These are phyloP conservation scores for Carassius auratus DNA, from an alignment of 2,113 vertebrate genomes.

Conservation along the genomic window DNA sequence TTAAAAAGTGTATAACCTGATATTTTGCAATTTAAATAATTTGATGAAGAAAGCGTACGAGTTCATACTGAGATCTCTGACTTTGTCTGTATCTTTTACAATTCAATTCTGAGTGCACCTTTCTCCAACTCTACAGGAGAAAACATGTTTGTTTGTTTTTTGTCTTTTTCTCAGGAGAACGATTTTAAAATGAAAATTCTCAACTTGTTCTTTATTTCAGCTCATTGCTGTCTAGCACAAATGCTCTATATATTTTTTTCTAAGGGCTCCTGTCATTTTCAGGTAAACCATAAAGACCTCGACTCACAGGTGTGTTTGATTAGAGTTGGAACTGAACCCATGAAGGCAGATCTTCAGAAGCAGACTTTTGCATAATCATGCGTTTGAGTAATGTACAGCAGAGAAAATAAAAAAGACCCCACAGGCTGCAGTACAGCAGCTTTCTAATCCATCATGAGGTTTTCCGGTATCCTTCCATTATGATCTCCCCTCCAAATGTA, in stretches of 20 bases:
- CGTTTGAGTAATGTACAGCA: not conserved
- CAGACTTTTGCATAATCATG: not conserved
- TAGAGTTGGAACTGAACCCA: constrained; percentile 22
- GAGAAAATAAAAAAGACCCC: not conserved
- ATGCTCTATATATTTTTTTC: not conserved
- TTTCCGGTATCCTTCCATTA: not conserved
- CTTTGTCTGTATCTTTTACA: not conserved
- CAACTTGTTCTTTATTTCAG: not conserved
- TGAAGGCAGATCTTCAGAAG: not conserved
- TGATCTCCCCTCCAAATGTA: not conserved
- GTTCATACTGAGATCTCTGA: not conserved
- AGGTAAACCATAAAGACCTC: not conserved
- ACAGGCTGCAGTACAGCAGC: not conserved
- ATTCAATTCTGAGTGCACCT: not conserved
- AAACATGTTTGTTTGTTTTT: not conserved
- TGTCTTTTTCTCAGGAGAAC: not conserved
- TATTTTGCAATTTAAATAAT: not conserved
- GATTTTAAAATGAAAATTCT: not conserved
- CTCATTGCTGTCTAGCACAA: not conserved
- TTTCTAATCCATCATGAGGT: not conserved
- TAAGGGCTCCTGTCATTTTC: not conserved
- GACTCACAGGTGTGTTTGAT: constrained; percentile 19
- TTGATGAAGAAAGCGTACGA: not conserved
- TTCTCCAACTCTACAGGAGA: not conserved
- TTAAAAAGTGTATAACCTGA: not conserved